Base-by-base conservation (phyloP, 2,888 invertebrate species). In the Hirtodrosophila trivittata region DNA sequence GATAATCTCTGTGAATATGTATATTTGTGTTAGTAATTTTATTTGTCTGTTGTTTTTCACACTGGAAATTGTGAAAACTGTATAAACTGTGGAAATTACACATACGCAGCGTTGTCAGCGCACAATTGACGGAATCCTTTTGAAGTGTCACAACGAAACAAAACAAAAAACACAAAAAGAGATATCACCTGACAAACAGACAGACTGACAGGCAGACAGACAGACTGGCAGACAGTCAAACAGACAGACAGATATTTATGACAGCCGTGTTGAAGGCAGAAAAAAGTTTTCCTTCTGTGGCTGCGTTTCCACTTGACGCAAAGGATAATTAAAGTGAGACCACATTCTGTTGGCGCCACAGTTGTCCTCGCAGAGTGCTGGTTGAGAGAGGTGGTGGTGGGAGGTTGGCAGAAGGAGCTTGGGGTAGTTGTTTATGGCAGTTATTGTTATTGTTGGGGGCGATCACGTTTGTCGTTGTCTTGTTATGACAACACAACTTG, bases 291-390 rank as follows among this genome's bases (percentile, higher is more conserved):
- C 57, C 8, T 13, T 21, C 18, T 54, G 63, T 63, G 49, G 39
- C 51, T 52, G 63, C 55, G 57, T 43, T 56, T 62, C 72, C 76
- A 78, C 86, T 82, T 78, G 63, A 78, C 80, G 68, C 68, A 73
- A 75, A 76, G 60, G 80, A 80, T 78, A 83, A 76, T 85, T 78
- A 68, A 72, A 72, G 68, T 68, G 73, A 56, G 63, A 63, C 73
- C 83, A 68, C 73, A 71, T 64, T 82, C 18, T 5, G 5, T 70
- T 25, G 38, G 37, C 28, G 55, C 57, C 37, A 16, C 49, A 33
- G 25, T 12, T 26, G 28, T n/a, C 50, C 33, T 26, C 5, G 30
- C n/a, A 33, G 33, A 16, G 39, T n/a, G 26, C 35, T 12, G 13
- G 13, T 13, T 7, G 2, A 43, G 59, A 16, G 49, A n/a, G n/a